Evolutionary conservation across 2,113 vertebrate genomes (phyloP), one percentile per base, ranked within the genome.

Genomic region (Vireo altiloquus): DNA sequence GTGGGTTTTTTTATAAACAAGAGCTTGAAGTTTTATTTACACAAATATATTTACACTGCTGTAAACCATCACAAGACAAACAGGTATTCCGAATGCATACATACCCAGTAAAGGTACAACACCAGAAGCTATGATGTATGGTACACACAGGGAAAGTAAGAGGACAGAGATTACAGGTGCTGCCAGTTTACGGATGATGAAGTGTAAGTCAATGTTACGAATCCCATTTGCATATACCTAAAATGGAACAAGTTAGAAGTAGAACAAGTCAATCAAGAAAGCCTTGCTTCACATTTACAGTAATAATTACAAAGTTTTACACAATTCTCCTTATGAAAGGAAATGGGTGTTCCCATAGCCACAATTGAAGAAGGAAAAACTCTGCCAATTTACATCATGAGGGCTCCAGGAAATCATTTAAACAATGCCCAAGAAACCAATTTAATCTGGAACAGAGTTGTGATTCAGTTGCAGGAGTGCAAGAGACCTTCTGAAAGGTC

Each of bases 201-300:
- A 99, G 83, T 99, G 99, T 63, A 99, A 98, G 90, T 99, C 99
- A 54, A 99, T 99, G 97, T 99, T 99, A 74, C 99, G 99, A 96
- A 99, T 99, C 5, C 99, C 99, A 59, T 99, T 99, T 90, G 99
- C 99, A 61, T 99, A 99, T 63, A 99, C 99, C 99, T 98, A 98
- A 56, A 75, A 72, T 77, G 18, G 24, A 95, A 87, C 6, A 88
- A 84, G 49, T 75, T 13, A 40, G 16, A 69, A 94, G 59, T 2
- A 94, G 59, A 91, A 82, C 6, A 20, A 42, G 69, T 52, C 33
- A 31, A 39, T 27, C 22, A 65, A 33, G 44, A 77, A 65, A 90
- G 64, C 30, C 50, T 85, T 9, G 15, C 31, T 85, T 74, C 82
- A 13, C 1, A 3, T 27, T 93, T 59, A 30, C 7, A 93, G 46